Percentiles rank a stretch among this genome's conserved stretches.
phyloP scores from a whole-genome alignment of 1,140 invertebrate genomes.

The Drosophila malerkotliana region DNA sequence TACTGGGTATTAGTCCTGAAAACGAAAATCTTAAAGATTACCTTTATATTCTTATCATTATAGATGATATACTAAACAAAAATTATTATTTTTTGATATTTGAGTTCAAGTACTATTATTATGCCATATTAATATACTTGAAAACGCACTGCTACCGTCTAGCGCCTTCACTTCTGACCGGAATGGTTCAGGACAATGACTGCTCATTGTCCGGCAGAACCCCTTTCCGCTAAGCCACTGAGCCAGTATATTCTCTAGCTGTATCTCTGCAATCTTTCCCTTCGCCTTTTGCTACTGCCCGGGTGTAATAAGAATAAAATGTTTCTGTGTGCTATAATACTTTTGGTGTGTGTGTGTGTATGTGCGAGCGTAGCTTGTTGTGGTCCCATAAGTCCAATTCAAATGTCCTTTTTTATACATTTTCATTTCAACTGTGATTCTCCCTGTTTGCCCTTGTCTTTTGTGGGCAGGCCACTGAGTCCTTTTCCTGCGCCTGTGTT shows the following conservation, averaged over 20 bases:
- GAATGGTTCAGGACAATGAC: constrained; percentile 69
- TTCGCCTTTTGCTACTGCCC: constrained; percentile 32
- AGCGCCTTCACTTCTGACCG: constrained; percentile 19
- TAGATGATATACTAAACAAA: too few relatives aligned
- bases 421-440: constrained; percentile 83
- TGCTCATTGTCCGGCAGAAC: constrained; percentile 42
- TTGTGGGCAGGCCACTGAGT: constrained; percentile 15
- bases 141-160: constrained; percentile 1
- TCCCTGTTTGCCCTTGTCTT: constrained; percentile 50
- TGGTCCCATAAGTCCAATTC: constrained; percentile 82
- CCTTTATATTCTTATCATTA: too few relatives aligned
- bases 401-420: constrained; percentile 83
- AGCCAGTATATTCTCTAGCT: constrained; percentile 35
- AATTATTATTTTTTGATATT: neutral
- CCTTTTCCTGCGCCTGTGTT: constrained; percentile 59
- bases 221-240: constrained; percentile 51
- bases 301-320: constrained; percentile 78
- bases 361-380: constrained; percentile 53
- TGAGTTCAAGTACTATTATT: too few relatives aligned
- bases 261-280: constrained; percentile 38
- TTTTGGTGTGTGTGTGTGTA: constrained; percentile 19
- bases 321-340: constrained; percentile 45
- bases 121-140: neutral
- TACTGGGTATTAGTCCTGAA: neutral
- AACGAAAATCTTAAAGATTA: neutral